Evolutionary conservation across 2,888 invertebrate genomes (phyloP).

Genomic region (Eristalis intricaria): DNA sequence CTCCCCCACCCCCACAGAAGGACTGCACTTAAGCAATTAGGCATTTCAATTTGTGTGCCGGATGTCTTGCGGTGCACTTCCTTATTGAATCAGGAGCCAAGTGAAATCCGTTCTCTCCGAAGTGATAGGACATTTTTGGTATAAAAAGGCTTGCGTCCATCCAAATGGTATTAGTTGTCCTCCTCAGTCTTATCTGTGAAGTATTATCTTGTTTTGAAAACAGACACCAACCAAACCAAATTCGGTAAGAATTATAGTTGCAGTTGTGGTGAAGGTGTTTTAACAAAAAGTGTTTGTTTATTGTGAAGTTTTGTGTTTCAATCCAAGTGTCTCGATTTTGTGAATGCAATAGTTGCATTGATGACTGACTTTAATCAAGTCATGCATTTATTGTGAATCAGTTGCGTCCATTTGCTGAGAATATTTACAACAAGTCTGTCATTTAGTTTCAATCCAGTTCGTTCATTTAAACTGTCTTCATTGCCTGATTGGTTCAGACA

Average conservation of each 20-base stretch:
- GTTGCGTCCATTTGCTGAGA: no score
- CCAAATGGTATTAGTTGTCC: constrained; percentile 40
- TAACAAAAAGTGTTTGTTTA: no score
- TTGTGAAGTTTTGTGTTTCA: no score
- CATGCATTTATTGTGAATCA: no score
- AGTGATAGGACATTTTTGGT: constrained; percentile 13
- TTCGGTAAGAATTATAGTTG: neutral
- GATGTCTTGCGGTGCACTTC: constrained; percentile 11
- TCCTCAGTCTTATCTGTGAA: constrained; percentile 9
- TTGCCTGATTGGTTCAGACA: no score
- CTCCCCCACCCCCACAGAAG: neutral
- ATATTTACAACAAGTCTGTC: no score
- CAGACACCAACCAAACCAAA: neutral
- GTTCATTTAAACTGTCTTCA: no score
- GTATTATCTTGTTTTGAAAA: constrained; percentile 6
- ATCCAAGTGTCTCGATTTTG: no score
- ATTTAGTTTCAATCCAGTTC: no score
- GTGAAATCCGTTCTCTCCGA: neutral
- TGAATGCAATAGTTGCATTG: no score
- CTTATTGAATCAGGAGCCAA: constrained; percentile 36
- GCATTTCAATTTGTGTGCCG: constrained; percentile 35
- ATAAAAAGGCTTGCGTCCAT: constrained; percentile 52
- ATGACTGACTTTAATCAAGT: no score
- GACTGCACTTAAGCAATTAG: constrained; percentile 67
- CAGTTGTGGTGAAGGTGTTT: no score